Evolutionary conservation across 2,888 invertebrate species (phyloP), one percentile per base, ranked within the genome.

Genomic region (Spisula subtruncata): DNA sequence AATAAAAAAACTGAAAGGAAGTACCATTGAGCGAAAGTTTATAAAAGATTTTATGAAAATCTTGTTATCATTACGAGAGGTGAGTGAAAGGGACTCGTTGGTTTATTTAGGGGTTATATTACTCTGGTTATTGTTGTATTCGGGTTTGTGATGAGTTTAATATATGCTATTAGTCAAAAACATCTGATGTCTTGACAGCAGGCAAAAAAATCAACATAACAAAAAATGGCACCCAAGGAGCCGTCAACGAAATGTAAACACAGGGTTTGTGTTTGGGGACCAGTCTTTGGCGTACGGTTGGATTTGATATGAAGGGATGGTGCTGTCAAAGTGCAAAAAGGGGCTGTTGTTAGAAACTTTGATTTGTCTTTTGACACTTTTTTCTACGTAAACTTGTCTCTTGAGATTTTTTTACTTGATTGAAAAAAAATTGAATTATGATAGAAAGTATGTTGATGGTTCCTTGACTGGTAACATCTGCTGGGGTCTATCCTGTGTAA

Each of bases 131-230:
- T 75, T 75, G 75, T 6, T 41, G 20, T 32, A 8, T 75, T 75
- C 6, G 12, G 32, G 35, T 18, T 14, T 35, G 18, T 75, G 35
- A 75, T 32, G 75, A 35, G 75, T 75, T 75, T 75, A 75, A 75
- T 75, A 75, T 75, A 75, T 75, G 75, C 75, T 75, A 75, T 75
- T 75, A 75, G 75, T 75, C 75, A 75, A 75, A n/a, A 75, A 2
- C 35, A 75, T 75, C 75, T 25, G 75, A 75, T 75, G 75, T 32
- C 25, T 35, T 75, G 75, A 75, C 29, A 75, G 32, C 35, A 75
- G 75, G 25, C 75, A 75, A 75, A 75, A 75, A 75, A 75, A 75
- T 75, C 75, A 75, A 75, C 75, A 75, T 75, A 75, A 75, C 75
- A 75, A 75, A 75, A 66, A 75, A 75, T 75, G 75, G 75, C 75